Evolutionary conservation across 2,113 vertebrate species (phyloP), one percentile per base, ranked within the genome.

Genomic region (Oreochromis spilurus): DNA sequence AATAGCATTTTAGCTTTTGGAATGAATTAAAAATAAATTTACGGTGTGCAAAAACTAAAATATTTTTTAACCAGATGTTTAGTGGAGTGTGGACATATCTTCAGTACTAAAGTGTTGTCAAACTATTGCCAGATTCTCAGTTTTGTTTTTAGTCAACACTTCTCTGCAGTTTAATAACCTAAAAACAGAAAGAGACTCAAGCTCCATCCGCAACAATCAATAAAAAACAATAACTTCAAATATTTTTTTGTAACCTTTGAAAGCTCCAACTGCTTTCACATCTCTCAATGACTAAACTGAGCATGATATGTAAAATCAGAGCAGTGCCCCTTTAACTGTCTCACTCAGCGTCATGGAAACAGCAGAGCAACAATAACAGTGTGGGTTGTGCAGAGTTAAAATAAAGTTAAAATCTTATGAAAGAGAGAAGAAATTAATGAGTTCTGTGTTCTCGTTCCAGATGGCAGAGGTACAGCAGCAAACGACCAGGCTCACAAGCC

Each of bases 311-410:
- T 34, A 21, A 38, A 54, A 79, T 54, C 19, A 54, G 50, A 1
- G 38, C 17, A 58, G 70, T 38, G 45, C 29, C n/a, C 77, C 36
- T 60, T 62, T 24, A 19, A 31, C 6, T 60, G 60, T 17, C 10
- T 26, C 17, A 10, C 53, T 82, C 36, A 87, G 67, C 80, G 85
- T 54, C 87, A 92, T 88, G 87, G 78, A 85, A 91, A 88, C 82
- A 53, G 84, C 14, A 45, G 77, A 79, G 65, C 81, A 70, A 72
- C 65, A 84, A 60, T 36, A 81, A 57, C 57, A 72, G 58, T 48
- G 79, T 67, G 24, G 79, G 85, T 53, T 53, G 79, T 21, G 43
- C 21, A 19, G 12, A 81, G 84, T 60, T 77, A 48, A 88, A 87
- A 79, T 82, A 62, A 81, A 86, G 36, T 87, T 38, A 26, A 60